These are phyloP conservation scores for Drosophila gaucha DNA, from an alignment of 2,888 invertebrate genomes.

Conservation along the genomic window DNA sequence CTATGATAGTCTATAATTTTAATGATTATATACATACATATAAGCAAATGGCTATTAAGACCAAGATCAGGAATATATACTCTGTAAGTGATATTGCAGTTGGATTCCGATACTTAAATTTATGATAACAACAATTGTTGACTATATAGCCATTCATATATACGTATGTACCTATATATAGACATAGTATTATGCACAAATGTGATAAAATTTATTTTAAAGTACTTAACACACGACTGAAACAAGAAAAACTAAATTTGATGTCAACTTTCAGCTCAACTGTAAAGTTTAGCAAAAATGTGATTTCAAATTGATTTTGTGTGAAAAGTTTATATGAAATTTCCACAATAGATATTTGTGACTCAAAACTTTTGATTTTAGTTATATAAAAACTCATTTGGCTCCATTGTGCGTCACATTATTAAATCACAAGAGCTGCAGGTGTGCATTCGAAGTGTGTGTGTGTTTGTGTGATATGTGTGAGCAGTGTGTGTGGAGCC, in stretches of 20 bases:
- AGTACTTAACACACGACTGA: background rate
- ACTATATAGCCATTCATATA: too few species aligned
- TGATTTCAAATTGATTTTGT: background rate
- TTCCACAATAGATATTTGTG: background rate
- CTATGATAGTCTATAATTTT: too few species aligned
- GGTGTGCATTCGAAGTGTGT: constrained; percentile 18
- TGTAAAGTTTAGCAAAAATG: background rate
- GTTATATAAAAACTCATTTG: background rate
- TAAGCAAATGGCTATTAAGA: too few species aligned
- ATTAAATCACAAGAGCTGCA: constrained; percentile 61
- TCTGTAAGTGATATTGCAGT: too few species aligned
- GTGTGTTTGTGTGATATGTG: constrained; percentile 25
- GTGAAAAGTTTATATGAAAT: background rate
- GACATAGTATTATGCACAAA: background rate
- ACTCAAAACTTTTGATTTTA: background rate
- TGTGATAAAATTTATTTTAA: background rate
- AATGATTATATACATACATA: too few species aligned
- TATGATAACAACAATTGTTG: too few species aligned
- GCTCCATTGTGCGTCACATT: constrained; percentile 38
- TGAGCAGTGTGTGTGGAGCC: constrained; percentile 27
- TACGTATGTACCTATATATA: too few species aligned
- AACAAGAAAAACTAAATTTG: too few species aligned
- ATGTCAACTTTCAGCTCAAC: background rate
- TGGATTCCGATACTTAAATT: too few species aligned
- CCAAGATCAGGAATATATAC: too few species aligned